These are phyloP conservation scores for Bothrops jararaca DNA, from an alignment of 2,113 vertebrate genomes.

Conservation along the genomic window DNA sequence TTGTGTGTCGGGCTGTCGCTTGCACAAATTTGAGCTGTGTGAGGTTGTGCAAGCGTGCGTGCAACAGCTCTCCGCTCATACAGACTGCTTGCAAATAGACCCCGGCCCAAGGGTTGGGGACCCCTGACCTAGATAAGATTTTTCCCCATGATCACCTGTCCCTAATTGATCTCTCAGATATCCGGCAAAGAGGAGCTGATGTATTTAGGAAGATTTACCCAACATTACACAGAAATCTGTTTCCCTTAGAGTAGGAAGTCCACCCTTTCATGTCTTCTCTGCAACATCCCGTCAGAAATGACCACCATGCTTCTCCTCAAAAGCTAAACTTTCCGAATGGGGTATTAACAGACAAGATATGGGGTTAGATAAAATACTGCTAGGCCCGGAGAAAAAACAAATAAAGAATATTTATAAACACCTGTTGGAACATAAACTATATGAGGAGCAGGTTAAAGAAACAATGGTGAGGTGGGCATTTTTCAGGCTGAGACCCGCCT, in stretches of 20 bases:
- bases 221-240: neutral
- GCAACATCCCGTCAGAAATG: neutral
- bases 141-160: neutral
- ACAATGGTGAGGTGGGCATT: too few species aligned
- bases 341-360: too few species aligned
- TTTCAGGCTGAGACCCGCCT: too few species aligned
- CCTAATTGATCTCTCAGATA: neutral
- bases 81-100: neutral
- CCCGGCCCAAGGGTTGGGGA: neutral
- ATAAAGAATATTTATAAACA: too few species aligned
- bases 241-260: neutral
- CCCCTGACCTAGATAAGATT: neutral
- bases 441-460: too few species aligned
- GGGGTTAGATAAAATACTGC: too few species aligned
- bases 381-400: too few species aligned
- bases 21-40: too few species aligned
- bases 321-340: neutral
- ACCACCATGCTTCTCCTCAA: neutral
- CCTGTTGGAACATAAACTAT: too few species aligned
- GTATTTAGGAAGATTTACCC: neutral
- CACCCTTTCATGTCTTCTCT: neutral
- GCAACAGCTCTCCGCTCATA: too few species aligned
- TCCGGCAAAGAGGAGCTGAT: neutral
- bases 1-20: too few species aligned
- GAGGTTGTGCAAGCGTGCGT: too few species aligned